These are phyloP conservation scores for Aplodontia rufa DNA, from an alignment of 2,113 vertebrate genomes.

Conservation along the genomic window DNA sequence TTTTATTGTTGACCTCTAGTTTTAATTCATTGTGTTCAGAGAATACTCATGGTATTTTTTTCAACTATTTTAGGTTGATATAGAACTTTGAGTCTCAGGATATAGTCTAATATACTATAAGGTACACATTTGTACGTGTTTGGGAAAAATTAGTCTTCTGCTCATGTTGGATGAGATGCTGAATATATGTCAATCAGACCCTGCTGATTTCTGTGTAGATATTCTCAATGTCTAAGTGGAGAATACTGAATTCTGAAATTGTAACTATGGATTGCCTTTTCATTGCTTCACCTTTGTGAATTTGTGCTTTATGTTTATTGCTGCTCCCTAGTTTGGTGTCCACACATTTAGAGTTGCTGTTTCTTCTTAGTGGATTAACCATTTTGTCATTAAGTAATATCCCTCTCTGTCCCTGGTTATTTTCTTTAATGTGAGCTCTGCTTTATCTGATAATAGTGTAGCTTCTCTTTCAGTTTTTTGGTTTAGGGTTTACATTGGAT, in stretches of 20 bases:
- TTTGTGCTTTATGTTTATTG: not conserved
- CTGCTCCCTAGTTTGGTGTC: not conserved
- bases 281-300: too few relatives aligned
- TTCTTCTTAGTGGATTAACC: not conserved
- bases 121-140: not conserved
- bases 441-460: not conserved
- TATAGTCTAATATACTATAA: not conserved
- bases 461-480: too few relatives aligned
- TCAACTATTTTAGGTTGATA: not conserved
- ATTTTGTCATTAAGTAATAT: not conserved
- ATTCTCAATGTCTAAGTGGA: too few relatives aligned
- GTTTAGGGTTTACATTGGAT: too few relatives aligned
- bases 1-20: not conserved
- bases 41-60: too few relatives aligned
- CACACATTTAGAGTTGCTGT: not conserved
- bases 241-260: not conserved
- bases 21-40: not conserved
- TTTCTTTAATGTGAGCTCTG: not conserved
- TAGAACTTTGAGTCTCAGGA: not conserved
- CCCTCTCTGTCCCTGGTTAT: not conserved
- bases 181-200: too few relatives aligned
- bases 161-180: too few relatives aligned
- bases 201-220: too few relatives aligned
- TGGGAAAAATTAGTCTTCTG: not conserved
- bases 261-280: not conserved